Percentiles rank a stretch among this genome's conserved stretches.
These are phyloP conservation scores for Spheniscus mendiculus DNA, from an alignment of 2,113 vertebrate species.

Conservation along the genomic window DNA sequence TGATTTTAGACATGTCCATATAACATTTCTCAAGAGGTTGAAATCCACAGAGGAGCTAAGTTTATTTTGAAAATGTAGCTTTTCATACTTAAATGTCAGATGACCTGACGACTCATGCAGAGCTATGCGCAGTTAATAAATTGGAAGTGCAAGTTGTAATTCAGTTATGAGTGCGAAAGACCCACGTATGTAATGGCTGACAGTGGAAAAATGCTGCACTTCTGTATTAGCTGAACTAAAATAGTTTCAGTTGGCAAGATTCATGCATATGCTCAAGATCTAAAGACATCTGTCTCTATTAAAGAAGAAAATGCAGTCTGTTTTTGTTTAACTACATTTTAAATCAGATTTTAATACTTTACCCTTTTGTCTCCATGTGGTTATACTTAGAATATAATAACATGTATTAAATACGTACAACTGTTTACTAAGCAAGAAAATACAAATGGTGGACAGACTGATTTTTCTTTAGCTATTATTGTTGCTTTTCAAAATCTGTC, in stretches of 20 bases:
- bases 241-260: not conserved
- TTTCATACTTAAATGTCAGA: not conserved
- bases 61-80: not conserved
- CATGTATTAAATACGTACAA: not conserved
- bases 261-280: not conserved
- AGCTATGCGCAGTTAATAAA: not conserved
- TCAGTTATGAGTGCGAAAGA: not conserved
- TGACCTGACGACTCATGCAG: not conserved
- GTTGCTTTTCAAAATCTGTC: not conserved
- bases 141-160: not conserved
- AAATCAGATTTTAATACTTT: constrained; percentile 13
- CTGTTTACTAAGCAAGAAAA: not conserved
- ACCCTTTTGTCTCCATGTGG: not conserved
- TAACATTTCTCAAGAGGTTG: not conserved
- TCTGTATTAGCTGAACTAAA: not conserved
- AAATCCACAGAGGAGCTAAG: not conserved
- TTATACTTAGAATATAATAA: not conserved
- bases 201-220: not conserved
- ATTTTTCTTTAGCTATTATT: not conserved
- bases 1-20: not conserved
- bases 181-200: not conserved
- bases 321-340: not conserved
- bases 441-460: not conserved
- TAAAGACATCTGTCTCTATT: not conserved
- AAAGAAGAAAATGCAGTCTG: not conserved